Base-by-base conservation (phyloP, 2,113 vertebrate genomes). In the Noturus placidus region DNA sequence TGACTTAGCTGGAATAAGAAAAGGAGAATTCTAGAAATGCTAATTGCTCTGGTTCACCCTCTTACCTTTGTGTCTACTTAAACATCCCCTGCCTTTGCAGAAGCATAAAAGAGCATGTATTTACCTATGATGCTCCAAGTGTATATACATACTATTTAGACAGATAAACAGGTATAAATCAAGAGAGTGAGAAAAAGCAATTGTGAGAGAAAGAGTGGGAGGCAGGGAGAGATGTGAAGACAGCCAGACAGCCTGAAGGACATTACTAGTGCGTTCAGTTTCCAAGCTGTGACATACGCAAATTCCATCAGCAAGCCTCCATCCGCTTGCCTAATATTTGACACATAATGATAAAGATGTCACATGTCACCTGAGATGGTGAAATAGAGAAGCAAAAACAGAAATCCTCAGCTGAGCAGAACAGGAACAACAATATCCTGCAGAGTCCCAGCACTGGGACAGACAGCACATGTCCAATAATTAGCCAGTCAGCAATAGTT, bases 1-100 rank as follows among this genome's bases (percentile, higher is more conserved):
- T 93, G 93, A 94, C 91, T 87, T 83, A 88, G 91, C 90, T 87
- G 82, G 89, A 94, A 91, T 91, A 91, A 91, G 86, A 93, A 70
- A 83, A 87, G 91, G 90, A 92, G 61, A 92, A 92, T 92, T 90
- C 88, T 92, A 90, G 91, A 94, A 93, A 92, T 79, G 81, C 92
- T 91, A 91, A 93, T 94, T 90, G 89, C 91, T 93, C 92, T 86
- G 74, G 81, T 89, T 83, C 90, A 87, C 88, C 90, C 90, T 76
- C 80, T 92, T 84, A 88, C 77, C 77, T 20, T 59, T 72, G 15
- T 90, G 89, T 89, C 89, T 54, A 85, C 90, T 88, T 87, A 56
- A 42, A 46, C 56, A 79, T 81, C n/a, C 61, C 38, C 65, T 91
- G 22, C 67, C 54, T 61, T 85, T 85, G 20, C 42, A 76, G 25